Evolutionary conservation across 1,140 invertebrate genomes (phyloP).

Genomic region (Eumeta japonica): DNA sequence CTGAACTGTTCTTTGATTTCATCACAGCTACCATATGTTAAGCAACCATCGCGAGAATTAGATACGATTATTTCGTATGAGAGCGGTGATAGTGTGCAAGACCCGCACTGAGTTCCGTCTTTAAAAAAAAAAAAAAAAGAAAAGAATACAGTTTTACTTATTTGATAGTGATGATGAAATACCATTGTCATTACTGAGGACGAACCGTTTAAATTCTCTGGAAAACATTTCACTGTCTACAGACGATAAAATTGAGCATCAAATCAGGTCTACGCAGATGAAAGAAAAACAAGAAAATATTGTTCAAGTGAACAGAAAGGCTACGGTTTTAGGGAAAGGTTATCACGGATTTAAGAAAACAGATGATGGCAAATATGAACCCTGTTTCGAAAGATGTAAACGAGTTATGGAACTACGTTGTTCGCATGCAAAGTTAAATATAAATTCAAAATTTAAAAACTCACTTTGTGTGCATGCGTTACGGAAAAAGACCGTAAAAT

Average conservation of each 20-base stretch:
- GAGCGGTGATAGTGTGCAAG: no score
- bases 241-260: not conserved
- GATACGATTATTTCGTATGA: no score
- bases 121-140: no score
- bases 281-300: not conserved
- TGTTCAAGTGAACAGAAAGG: not conserved
- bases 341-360: not conserved
- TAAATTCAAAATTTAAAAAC: not conserved
- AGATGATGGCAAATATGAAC: slow-evolving; percentile 1
- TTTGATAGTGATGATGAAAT: no score
- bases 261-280: not conserved
- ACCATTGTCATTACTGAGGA: not conserved
- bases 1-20: no score
- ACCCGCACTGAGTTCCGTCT: no score
- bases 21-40: no score
- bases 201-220: slow-evolving; percentile 1
- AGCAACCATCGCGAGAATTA: no score
- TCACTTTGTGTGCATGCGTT: not conserved
- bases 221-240: not conserved
- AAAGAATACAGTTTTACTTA: no score
- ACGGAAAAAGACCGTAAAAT: not conserved
- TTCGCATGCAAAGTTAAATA: not conserved
- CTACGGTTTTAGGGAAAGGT: no score
- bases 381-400: not conserved
- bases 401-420: not conserved